Evolutionary conservation across 2,888 invertebrate genomes (phyloP).

Genomic region (Pycnomerus fuliginosus): DNA sequence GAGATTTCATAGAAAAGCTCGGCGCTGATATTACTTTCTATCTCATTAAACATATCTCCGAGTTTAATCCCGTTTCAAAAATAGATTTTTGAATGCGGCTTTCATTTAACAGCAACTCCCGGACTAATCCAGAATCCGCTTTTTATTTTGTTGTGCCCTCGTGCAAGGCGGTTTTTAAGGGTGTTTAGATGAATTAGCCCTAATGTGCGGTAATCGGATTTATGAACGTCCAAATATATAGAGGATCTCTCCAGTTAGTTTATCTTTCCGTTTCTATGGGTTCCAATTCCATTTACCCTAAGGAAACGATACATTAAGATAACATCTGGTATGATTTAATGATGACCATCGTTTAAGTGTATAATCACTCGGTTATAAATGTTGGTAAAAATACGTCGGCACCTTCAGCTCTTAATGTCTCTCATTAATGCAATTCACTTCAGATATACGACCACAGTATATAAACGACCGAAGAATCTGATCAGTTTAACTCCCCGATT

Average conservation of each 20-base stretch:
- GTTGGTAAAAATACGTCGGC: conserved; percentile 24
- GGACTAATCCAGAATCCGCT: too few species aligned
- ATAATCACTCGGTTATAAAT: conserved; percentile 18
- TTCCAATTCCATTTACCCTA: conserved; percentile 21
- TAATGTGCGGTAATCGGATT: conserved; percentile 11
- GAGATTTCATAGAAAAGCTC: conserved; percentile 16
- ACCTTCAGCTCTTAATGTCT: conserved; percentile 20
- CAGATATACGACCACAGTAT: too few species aligned
- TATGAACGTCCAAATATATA: conserved; percentile 11
- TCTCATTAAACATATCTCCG: too few species aligned
- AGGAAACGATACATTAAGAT: conserved; percentile 26
- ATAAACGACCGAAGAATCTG: too few species aligned
- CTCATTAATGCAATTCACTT: conserved; percentile 25
- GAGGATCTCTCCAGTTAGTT: conserved; percentile 15
- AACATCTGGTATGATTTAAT: conserved; percentile 24
- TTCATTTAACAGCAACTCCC: too few species aligned
- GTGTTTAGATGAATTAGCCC: too few species aligned
- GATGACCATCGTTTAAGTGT: conserved; percentile 21
- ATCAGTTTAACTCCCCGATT: too few species aligned
- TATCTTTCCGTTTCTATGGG: conserved; percentile 19
- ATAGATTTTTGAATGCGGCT: too few species aligned
- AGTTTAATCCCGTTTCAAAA: too few species aligned
- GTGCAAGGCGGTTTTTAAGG: too few species aligned
- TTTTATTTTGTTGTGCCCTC: too few species aligned
- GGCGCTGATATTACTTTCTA: too few species aligned